These are phyloP conservation scores for Agonopterix alstromeriana DNA, from an alignment of 2,888 invertebrate genomes.

Conservation along the genomic window DNA sequence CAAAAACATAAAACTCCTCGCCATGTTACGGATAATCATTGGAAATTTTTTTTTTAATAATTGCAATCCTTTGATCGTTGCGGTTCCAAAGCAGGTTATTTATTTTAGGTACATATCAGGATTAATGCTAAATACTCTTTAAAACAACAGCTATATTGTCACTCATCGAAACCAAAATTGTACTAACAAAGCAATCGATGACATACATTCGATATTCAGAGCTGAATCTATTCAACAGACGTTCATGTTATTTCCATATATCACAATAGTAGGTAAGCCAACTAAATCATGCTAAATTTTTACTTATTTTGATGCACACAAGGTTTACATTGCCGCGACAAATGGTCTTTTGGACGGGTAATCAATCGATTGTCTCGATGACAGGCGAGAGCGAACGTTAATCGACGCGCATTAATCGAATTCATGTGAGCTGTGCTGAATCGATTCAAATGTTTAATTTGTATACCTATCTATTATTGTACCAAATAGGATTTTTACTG, in stretches of 20 bases:
- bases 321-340: slow-evolving; percentile 1
- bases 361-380: slow-evolving; percentile 9
- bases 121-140: too few species aligned
- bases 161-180: too few species aligned
- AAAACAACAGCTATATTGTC: too few species aligned
- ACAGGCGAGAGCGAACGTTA: slow-evolving; percentile 6
- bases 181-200: slow-evolving; percentile 25
- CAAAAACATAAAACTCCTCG: too few species aligned
- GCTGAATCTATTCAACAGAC: slow-evolving; percentile 59
- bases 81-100: too few species aligned
- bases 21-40: too few species aligned
- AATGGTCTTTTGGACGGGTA: not conserved
- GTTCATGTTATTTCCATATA: slow-evolving; percentile 29
- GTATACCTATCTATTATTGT: too few species aligned
- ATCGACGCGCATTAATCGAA: slow-evolving; percentile 8
- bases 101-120: too few species aligned
- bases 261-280: slow-evolving; percentile 13
- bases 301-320: slow-evolving; percentile 12
- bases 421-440: not conserved
- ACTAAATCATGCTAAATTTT: slow-evolving; percentile 9
- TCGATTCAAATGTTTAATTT: not conserved
- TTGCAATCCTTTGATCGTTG: too few species aligned
- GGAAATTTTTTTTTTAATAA: too few species aligned
- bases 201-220: slow-evolving; percentile 50
- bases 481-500: too few species aligned